Evolutionary conservation across 2,888 invertebrate genomes (phyloP), one percentile per base, ranked within the genome.

Genomic region (Sarcophaga variegata): DNA sequence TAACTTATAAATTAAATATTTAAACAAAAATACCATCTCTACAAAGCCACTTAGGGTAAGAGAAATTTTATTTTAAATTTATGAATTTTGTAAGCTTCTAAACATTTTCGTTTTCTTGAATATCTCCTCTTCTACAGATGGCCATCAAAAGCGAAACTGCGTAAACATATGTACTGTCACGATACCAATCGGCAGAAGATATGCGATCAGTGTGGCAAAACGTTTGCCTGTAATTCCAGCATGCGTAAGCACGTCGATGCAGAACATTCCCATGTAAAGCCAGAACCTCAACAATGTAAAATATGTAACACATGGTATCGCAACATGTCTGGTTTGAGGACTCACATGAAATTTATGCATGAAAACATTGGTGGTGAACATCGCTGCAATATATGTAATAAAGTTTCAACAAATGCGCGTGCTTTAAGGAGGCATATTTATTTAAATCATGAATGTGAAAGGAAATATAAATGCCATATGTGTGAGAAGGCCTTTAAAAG

Each of bases 401-500:
- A 92, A 86, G 89, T 89, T 4, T 92, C 92, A 4, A 91, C 91
- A 22, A 92, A 92, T 66, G 90, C 90, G 4, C 89, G 92, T 10
- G 92, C 93, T 11, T 89, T 93, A 4, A 90, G 91, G 69, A 90
- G 92, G 20, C 93, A 93, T 83, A 91, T 92, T 25, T 90, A 91
- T 63, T 91, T 92, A 71, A 93, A 93, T 77, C 93, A 93, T 84
- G 90, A 91, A 54, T 91, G 92, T 79, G 91, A 91, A 81, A 87
- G 92, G 4, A 91, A 90, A 83, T 92, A 90, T 83, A 90, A 92
- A 66, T 93, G 93, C 78, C 91, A 91, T 45, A 91, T 92, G 90
- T 93, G 93, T 77, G 91, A 92, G 10, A 93, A 93, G 85, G 92
- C 91, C 10, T 93, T 93, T 75, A 93, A 93, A 81, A 88, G 92